Conservation (phyloP, 2,888 invertebrate species). For the Drosophila neonasuta region DNA sequence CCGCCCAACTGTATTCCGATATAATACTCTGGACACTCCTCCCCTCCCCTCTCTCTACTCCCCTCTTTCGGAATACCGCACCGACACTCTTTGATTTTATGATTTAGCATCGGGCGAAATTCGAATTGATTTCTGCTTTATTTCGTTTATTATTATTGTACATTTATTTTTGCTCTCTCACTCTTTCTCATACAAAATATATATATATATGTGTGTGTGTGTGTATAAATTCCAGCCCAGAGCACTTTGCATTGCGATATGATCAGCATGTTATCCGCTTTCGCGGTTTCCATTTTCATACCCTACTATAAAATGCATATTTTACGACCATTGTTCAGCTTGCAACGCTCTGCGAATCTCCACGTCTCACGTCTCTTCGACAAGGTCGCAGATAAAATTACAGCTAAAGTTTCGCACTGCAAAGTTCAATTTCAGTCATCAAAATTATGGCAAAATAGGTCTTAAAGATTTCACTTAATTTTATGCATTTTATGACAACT, state of each 20-base stretch:
- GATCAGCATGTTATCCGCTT: slow-evolving; percentile 55
- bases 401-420: neutral
- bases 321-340: neutral
- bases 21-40: neutral
- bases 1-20: slow-evolving; percentile 9
- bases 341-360: slow-evolving; percentile 1
- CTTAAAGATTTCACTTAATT: no score
- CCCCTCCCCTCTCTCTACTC: neutral
- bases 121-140: slow-evolving; percentile 29
- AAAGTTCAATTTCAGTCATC: neutral
- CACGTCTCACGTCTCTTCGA: neutral
- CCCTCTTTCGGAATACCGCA: neutral
- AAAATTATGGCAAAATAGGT: no score
- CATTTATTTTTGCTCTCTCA: slow-evolving; percentile 12
- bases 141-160: slow-evolving; percentile 24
- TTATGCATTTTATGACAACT: no score
- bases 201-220: neutral
- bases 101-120: slow-evolving; percentile 25
- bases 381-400: neutral
- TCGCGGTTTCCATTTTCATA: slow-evolving; percentile 26
- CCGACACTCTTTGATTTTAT: slow-evolving; percentile 42
- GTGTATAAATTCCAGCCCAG: slow-evolving; percentile 25
- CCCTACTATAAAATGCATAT: slow-evolving; percentile 11
- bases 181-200: slow-evolving; percentile 18
- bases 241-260: slow-evolving; percentile 56